These are phyloP conservation scores for Hyposoter dolosus DNA, from an alignment of 2,888 invertebrate genomes.

Conservation along the genomic window DNA sequence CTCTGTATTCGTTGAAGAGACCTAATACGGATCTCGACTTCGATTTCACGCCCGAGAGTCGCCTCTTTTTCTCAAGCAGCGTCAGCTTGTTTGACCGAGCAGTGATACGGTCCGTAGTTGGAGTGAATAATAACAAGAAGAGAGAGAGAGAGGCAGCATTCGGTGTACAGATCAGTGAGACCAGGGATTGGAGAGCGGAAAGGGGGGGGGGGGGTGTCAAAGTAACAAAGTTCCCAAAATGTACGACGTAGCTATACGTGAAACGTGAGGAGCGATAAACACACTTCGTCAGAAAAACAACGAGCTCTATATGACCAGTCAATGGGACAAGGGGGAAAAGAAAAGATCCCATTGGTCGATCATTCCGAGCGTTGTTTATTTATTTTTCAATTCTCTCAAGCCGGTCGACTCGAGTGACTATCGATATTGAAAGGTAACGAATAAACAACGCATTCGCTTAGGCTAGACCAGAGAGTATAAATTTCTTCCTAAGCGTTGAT, in stretches of 20 bases:
- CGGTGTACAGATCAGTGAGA: background rate
- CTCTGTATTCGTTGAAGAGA: conserved; percentile 52
- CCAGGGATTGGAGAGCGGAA: background rate
- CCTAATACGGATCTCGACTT: conserved; percentile 54
- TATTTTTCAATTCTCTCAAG: conserved; percentile 13
- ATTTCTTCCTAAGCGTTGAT: background rate
- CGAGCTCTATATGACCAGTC: conserved; percentile 6
- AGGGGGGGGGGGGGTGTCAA: background rate
- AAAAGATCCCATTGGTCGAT: background rate
- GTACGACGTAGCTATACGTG: conserved; percentile 14
- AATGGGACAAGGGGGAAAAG: background rate
- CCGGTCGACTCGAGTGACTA: background rate
- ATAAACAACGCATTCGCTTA: conserved; percentile 23
- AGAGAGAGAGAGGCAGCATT: conserved; percentile 16
- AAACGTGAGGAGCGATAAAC: conserved; percentile 43
- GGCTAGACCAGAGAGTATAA: background rate
- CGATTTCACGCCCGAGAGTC: conserved; percentile 64
- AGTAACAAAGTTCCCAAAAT: background rate
- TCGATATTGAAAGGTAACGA: conserved; percentile 6
- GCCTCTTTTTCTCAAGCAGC: conserved; percentile 69
- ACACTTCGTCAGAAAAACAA: conserved; percentile 45
- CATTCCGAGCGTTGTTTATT: conserved; percentile 18
- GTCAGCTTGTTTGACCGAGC: conserved; percentile 61
- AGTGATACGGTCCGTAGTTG: conserved; percentile 45
- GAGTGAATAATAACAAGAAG: background rate